Evolutionary conservation across 35 echinoderm and acorn worm genomes (phyloP).

Genomic region (Ophioderma brevispina): DNA sequence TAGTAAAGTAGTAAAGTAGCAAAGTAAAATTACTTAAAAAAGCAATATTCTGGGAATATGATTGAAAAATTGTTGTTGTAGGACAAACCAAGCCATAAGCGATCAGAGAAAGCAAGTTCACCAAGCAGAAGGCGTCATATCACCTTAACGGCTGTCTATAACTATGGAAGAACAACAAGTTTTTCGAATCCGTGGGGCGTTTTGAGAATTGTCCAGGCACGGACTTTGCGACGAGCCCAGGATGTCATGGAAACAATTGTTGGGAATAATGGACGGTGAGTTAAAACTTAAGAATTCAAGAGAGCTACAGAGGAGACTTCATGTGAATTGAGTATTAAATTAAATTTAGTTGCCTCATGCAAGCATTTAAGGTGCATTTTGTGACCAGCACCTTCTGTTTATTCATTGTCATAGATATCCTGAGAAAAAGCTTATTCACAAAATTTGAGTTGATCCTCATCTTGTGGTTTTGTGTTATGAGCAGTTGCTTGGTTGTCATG

Average conservation of each 20-base stretch:
- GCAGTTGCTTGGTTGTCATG: no score
- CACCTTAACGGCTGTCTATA: constrained; percentile 93
- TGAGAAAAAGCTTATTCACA: no score
- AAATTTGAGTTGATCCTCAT: no score
- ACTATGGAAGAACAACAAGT: constrained; percentile 98
- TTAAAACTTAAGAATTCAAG: background rate
- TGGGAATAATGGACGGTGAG: constrained; percentile 98
- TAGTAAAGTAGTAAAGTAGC: no score
- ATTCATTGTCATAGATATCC: no score
- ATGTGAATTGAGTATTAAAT: background rate
- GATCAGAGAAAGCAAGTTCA: constrained; percentile 98
- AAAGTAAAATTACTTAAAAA: no score
- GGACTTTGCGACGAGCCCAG: constrained; percentile 89
- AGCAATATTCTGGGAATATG: no score
- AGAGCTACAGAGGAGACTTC: background rate
- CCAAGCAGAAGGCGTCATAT: constrained; percentile 91
- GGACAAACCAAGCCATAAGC: constrained; percentile 97
- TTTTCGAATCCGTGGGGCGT: constrained; percentile 99
- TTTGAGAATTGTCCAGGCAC: constrained; percentile 98
- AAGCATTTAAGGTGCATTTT: no score
- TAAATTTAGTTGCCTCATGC: background rate
- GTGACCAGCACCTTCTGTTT: no score
- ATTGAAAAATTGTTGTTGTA: no score
- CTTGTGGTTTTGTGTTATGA: no score
- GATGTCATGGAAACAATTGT: constrained; percentile 96